These are phyloP conservation scores for Leuciscus waleckii DNA, from an alignment of 2,797 vertebrate genomes.

Conservation along the genomic window DNA sequence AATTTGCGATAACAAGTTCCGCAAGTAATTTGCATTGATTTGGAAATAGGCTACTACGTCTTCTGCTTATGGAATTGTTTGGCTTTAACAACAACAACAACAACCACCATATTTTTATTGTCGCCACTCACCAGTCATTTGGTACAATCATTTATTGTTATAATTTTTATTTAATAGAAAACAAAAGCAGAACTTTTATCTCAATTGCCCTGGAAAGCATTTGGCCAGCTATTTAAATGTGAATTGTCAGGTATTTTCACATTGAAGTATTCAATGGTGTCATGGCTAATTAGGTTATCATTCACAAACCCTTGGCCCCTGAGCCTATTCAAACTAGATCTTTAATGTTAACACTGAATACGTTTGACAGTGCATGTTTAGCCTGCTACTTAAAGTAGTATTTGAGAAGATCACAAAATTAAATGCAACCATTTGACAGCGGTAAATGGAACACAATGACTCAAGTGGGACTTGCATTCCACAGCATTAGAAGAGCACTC, in stretches of 20 bases:
- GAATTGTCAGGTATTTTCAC: constrained; percentile 3
- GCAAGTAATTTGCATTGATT: not conserved
- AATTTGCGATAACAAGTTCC: not conserved
- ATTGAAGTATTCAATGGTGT: not conserved
- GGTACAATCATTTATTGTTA: not conserved
- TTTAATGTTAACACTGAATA: constrained; percentile 27
- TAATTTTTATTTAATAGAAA: not conserved
- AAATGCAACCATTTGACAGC: constrained; percentile 59
- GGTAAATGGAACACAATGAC: constrained; percentile 46
- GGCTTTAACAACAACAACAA: not conserved
- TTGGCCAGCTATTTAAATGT: not conserved
- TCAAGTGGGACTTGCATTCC: constrained; percentile 64
- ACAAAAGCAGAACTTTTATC: not conserved
- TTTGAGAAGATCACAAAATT: constrained; percentile 42
- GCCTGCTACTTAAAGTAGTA: constrained; percentile 45
- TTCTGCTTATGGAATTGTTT: not conserved
- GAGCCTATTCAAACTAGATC: constrained; percentile 38
- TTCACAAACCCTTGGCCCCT: constrained; percentile 11
- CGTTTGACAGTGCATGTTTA: constrained; percentile 36
- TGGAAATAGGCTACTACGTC: not conserved
- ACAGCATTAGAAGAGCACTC: constrained; percentile 60
- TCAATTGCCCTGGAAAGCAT: not conserved
- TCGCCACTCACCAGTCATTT: not conserved
- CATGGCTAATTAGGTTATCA: constrained; percentile 34
- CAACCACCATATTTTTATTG: not conserved